Percentiles rank a stretch among this genome's conserved stretches.
Evolutionary conservation across 2,113 vertebrate genomes (phyloP).

Genomic region (Stigmatopora argus): DNA sequence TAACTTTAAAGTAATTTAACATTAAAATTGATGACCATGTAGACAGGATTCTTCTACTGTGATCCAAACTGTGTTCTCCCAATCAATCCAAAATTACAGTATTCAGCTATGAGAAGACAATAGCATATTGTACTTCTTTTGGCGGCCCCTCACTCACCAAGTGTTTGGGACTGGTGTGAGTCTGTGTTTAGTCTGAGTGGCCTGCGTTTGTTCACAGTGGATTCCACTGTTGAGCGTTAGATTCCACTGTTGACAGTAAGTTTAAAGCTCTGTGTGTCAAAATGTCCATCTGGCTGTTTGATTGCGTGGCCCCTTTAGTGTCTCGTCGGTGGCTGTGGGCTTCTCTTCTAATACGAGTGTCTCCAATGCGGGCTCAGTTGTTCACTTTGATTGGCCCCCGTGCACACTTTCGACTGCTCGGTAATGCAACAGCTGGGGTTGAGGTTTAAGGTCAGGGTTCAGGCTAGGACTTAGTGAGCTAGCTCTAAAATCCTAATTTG

Average conservation of each 20-base stretch:
- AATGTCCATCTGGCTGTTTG: constrained; percentile 68
- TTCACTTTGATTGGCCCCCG: constrained; percentile 22
- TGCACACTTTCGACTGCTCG: constrained; percentile 12
- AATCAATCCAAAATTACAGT: neutral
- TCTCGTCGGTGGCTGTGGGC: constrained; percentile 51
- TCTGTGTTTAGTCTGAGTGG: constrained; percentile 70
- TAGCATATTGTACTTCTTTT: constrained; percentile 50
- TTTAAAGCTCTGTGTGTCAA: constrained; percentile 69
- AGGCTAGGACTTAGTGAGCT: constrained; percentile 8
- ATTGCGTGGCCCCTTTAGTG: constrained; percentile 58
- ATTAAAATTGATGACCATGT: constrained; percentile 3
- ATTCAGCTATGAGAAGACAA: constrained; percentile 45
- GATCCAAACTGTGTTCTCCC: neutral
- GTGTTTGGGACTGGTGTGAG: constrained; percentile 57
- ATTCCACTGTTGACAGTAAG: constrained; percentile 72
- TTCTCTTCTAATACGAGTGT: constrained; percentile 33
- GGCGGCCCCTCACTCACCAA: constrained; percentile 52
- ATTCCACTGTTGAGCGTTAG: constrained; percentile 68
- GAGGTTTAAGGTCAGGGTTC: constrained; percentile 7
- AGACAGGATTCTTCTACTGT: neutral
- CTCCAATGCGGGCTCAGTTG: constrained; percentile 42
- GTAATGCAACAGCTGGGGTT: neutral
- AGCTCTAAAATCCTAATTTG: neutral
- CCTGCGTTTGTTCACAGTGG: constrained; percentile 69
- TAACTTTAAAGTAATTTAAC: constrained; percentile 2